These are phyloP conservation scores for Psylliodes chrysocephalus DNA, from an alignment of 2,888 invertebrate genomes.

Conservation along the genomic window DNA sequence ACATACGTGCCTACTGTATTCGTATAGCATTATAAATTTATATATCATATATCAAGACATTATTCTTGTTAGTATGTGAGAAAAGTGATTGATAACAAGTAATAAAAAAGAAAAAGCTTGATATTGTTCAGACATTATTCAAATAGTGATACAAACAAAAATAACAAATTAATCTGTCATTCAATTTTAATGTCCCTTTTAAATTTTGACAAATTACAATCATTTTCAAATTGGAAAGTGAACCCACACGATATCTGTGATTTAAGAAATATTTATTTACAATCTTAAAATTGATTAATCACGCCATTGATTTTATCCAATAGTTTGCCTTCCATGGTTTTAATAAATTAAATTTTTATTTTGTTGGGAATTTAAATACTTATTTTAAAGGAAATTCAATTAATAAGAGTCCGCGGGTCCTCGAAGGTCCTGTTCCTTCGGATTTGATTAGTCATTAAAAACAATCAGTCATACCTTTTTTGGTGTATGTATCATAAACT, in stretches of 20 bases:
- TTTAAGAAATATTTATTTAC: conserved; percentile 1
- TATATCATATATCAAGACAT: too few species aligned
- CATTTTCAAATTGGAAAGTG: conserved; percentile 11
- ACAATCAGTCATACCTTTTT: too few species aligned
- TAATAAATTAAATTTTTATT: neutral
- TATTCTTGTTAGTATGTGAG: neutral
- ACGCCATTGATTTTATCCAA: neutral
- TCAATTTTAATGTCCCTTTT: neutral
- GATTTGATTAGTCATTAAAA: too few species aligned
- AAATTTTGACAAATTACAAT: conserved; percentile 8
- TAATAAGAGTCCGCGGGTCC: too few species aligned
- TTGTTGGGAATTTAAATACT: neutral
- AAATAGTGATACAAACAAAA: neutral
- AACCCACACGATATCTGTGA: neutral
- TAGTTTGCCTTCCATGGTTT: neutral
- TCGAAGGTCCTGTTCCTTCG: too few species aligned
- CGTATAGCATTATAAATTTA: too few species aligned
- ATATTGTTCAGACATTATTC: conserved; percentile 2
- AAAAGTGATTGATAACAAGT: neutral
- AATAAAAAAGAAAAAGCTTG: conserved; percentile 8
- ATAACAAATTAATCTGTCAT: conserved; percentile 11
- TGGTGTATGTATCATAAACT: too few species aligned
- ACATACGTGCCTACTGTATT: too few species aligned
- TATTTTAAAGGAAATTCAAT: neutral
- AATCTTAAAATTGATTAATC: neutral